Evolutionary conservation across 2,113 vertebrate species (phyloP), one percentile per base, ranked within the genome.

Genomic region (Triplophysa tibetana): DNA sequence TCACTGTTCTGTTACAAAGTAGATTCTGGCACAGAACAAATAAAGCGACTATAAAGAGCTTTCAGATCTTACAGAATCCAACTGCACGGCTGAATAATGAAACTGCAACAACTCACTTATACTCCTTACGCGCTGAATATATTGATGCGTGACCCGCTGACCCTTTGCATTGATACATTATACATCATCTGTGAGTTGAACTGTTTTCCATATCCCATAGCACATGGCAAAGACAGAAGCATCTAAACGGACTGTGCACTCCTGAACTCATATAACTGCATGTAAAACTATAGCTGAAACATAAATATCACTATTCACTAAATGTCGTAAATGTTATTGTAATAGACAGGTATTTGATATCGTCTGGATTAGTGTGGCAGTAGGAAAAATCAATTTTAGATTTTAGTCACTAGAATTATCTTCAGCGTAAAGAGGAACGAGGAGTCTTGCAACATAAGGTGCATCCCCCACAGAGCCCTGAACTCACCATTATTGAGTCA

Each of bases 151-250:
- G 70, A 60, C 54, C 58, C 38, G 54, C 29, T 73, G 70, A 41
- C 70, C 52, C 29, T 21, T 60, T 73, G 26, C 50, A 73, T 58
- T 21, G 70, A 73, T 58, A 73, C 29, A 60, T 73, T 73, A 73
- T 73, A 73, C 70, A 73, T 73, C 29, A 58, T 21, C 52, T 73
- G 48, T 2, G 23, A 70, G 8, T 52, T 50, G 54, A 70, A 54
- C 17, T 54, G 68, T 26, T 70, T 54, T 54, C 24, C 68, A 54
- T n/a, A 54, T 17, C 68, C 17, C 68, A 54, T 23, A 73, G 19
- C 70, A 21, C 52, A 73, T 60, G 70, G 33, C 29, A 41, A 70
- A 72, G 26, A 73, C 52, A 21, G 19, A 73, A 2, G 54, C 52
- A 58, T 60, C 58, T 73, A 60, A 41, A 33, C 1, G 33, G 11